Evolutionary conservation across 1,140 invertebrate genomes (phyloP).

Genomic region (Armadillidium nasatum): DNA sequence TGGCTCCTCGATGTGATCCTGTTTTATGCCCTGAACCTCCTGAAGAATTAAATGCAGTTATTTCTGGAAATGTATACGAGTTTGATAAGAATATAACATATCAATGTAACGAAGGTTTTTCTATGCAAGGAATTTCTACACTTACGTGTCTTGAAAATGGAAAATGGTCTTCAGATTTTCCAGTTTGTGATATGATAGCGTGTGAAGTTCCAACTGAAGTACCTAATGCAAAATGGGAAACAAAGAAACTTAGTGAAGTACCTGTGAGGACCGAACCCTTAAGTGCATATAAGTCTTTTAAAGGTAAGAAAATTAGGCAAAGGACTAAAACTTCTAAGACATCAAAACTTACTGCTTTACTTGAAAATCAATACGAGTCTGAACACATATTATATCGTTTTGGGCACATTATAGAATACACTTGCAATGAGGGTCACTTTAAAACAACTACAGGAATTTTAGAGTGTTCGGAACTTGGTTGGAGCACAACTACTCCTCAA

Average conservation of each 20-base stretch:
- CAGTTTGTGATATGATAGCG: slow-evolving; percentile 48
- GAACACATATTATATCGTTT: slow-evolving; percentile 33
- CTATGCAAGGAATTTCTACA: slow-evolving; percentile 47
- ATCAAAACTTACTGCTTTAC: slow-evolving; percentile 30
- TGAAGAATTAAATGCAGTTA: slow-evolving; percentile 35
- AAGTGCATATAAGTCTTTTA: not conserved
- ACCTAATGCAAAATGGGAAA: slow-evolving; percentile 31
- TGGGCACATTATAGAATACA: slow-evolving; percentile 46
- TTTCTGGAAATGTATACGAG: slow-evolving; percentile 40
- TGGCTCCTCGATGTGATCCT: slow-evolving; percentile 44
- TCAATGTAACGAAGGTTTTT: slow-evolving; percentile 50
- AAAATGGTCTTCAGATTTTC: slow-evolving; percentile 48
- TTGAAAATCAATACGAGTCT: slow-evolving; percentile 10
- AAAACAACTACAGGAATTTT: slow-evolving; percentile 44
- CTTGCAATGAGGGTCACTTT: slow-evolving; percentile 49
- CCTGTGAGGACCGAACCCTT: slow-evolving; percentile 36
- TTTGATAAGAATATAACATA: slow-evolving; percentile 47
- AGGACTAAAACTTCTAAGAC: slow-evolving; percentile 25
- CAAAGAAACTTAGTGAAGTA: slow-evolving; percentile 36
- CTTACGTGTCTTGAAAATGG: slow-evolving; percentile 49
- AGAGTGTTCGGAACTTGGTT: slow-evolving; percentile 46
- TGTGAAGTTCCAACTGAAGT: slow-evolving; percentile 41
- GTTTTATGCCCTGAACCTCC: slow-evolving; percentile 44
- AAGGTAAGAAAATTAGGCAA: slow-evolving; percentile 20
- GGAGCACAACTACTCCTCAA: slow-evolving; percentile 41